Percentiles rank a stretch among this genome's conserved stretches.
phyloP scores from a whole-genome alignment of 2,113 vertebrate species.

The Psittacula cyanocephala region DNA sequence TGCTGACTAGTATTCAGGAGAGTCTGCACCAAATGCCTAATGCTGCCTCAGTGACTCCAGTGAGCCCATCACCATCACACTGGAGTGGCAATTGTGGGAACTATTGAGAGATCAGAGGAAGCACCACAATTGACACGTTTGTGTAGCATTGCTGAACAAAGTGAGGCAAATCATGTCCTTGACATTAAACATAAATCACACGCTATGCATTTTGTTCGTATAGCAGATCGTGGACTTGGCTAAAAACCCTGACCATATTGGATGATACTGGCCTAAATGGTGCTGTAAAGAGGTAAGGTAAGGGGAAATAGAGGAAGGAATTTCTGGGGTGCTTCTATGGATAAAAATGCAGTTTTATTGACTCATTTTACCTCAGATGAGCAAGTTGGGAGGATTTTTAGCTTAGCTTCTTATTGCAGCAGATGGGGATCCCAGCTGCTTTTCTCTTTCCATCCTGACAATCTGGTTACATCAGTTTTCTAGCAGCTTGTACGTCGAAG shows the following conservation, averaged over 20 bases:
- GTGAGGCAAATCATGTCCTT: neutral
- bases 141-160: neutral
- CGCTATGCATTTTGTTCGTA: neutral
- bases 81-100: neutral
- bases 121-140: neutral
- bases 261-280: neutral
- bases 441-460: slow-evolving; percentile 53
- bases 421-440: slow-evolving; percentile 69
- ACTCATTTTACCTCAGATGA: slow-evolving; percentile 47
- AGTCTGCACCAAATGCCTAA: neutral
- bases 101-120: neutral
- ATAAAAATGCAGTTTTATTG: slow-evolving; percentile 37
- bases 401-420: slow-evolving; percentile 49
- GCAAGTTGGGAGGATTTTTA: slow-evolving; percentile 37
- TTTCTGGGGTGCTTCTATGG: neutral
- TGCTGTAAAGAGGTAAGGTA: neutral
- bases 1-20: neutral
- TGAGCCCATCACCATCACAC: neutral
- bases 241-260: neutral
- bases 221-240: neutral
- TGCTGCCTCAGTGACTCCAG: neutral
- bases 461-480: slow-evolving; percentile 64
- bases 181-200: neutral
- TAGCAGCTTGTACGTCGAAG: slow-evolving; percentile 6
- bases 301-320: neutral